Evolutionary conservation across 1,140 invertebrate species (phyloP), one percentile per base, ranked within the genome.

Genomic region (Rhysida immarginata): DNA sequence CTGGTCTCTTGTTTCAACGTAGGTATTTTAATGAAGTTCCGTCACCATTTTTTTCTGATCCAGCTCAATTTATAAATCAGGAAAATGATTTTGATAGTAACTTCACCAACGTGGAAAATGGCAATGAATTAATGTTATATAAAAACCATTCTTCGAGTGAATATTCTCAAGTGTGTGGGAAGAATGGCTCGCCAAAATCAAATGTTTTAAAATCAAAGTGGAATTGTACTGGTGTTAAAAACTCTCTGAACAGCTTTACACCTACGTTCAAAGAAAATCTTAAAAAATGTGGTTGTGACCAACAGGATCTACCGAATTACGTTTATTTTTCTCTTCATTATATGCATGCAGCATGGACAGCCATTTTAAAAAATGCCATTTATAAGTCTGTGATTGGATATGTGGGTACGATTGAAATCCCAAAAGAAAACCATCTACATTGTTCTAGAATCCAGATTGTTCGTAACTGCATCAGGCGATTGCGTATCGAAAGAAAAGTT

Each of bases 331-430:
- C 66, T 25, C 55, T 65, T 3, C 60, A 60, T 44, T 59, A 26
- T 26, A 54, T 48, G 26, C 60, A 57, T 29, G 45, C 35, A 41
- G 43, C 55, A 20, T 53, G 59, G 41, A 61, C 62, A 24, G 53
- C 60, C 20, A 5, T 13, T 8, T 3, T 26, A 3, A 59, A 63
- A 14, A 63, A 68, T 50, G 55, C 61, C 1, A 59, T 89, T 54
- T 86, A 86, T 63, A 79, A 84, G 58, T 86, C 85, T 0, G 80
- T 96, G 16, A 87, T 96, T 2, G 91, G 92, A 0, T 96, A 96
- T 69, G 75, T 96, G 48, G 92, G 93, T 2, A 94, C 91, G 0
- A 93, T 96, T 50, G 92, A 96, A 71, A 93, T 93, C 75, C 91
- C 91, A 0, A 84, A 85, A 67, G 85, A 91, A 64, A 72, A 85